phyloP scores from a whole-genome alignment of 2,797 vertebrate species.

The Aeoliscus strigatus region DNA sequence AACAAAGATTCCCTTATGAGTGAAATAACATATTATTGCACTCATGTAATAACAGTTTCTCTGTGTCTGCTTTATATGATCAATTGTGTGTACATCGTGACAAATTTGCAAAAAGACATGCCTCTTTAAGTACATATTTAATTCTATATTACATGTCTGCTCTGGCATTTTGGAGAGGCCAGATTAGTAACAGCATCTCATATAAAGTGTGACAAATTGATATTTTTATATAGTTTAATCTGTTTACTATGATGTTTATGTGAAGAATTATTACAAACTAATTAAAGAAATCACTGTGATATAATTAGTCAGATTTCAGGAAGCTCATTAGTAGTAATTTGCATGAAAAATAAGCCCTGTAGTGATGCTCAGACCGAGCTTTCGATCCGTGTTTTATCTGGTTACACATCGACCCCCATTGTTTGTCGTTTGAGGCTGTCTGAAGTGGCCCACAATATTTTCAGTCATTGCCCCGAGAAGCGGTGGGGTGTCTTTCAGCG shows the following conservation, averaged over 20 bases:
- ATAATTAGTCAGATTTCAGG: constrained; percentile 77
- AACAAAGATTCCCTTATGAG: too few species aligned
- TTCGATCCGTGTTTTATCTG: constrained; percentile 72
- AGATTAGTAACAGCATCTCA: constrained; percentile 64
- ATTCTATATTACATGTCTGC: constrained; percentile 70
- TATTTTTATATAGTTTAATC: constrained; percentile 76
- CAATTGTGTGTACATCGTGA: constrained; percentile 26
- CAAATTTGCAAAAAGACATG: constrained; percentile 44
- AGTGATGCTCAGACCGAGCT: constrained; percentile 67
- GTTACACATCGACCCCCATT: constrained; percentile 75
- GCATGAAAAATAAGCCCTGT: constrained; percentile 78
- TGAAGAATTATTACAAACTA: constrained; percentile 73
- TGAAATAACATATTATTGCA: too few species aligned
- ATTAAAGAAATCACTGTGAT: constrained; percentile 77
- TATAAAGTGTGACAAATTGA: constrained; percentile 76
- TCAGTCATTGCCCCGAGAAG: constrained; percentile 70
- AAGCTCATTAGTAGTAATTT: constrained; percentile 78
- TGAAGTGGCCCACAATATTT: constrained; percentile 73
- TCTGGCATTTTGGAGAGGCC: constrained; percentile 59
- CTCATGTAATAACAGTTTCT: too few species aligned
- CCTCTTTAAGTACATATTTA: constrained; percentile 59
- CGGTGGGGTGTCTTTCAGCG: constrained; percentile 72
- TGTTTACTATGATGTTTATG: constrained; percentile 75
- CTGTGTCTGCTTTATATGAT: constrained; percentile 2
- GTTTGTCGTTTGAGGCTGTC: constrained; percentile 72